Evolutionary conservation across 2,797 vertebrate genomes (phyloP).

Genomic region (Coccyzus lansbergi): DNA sequence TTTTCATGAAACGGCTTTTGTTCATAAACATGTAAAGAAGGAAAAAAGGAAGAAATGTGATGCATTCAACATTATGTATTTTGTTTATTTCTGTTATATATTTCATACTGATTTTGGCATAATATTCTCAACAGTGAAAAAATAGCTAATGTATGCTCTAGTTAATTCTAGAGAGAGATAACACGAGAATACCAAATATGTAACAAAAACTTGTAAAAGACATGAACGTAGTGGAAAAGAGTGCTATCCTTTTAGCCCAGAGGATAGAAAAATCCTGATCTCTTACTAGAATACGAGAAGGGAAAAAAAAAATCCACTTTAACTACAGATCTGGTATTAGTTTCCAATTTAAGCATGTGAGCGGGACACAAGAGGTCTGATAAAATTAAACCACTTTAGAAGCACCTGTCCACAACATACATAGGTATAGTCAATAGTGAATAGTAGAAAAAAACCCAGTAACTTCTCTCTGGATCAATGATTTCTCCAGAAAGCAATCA

Average conservation of each 20-base stretch:
- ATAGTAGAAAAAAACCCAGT: background rate
- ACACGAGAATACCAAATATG: background rate
- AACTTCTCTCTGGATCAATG: background rate
- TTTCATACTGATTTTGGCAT: background rate
- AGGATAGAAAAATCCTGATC: background rate
- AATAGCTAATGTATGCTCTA: background rate
- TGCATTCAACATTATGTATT: background rate
- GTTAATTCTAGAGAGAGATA: background rate
- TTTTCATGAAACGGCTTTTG: background rate
- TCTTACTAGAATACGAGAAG: background rate
- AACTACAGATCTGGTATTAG: background rate
- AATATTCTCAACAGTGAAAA: background rate
- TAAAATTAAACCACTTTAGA: background rate
- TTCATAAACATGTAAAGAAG: background rate
- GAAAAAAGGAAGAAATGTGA: background rate
- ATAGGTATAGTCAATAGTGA: background rate
- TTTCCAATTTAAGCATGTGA: background rate
- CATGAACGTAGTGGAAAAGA: background rate
- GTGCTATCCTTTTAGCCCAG: background rate
- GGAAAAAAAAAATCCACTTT: background rate
- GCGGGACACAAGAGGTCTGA: background rate
- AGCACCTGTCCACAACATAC: background rate
- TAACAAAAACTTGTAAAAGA: background rate
- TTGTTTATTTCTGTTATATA: background rate
- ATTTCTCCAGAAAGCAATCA: background rate